Evolutionary conservation across 2,888 invertebrate species (phyloP), one percentile per base, ranked within the genome.

Genomic region (Lumbricus terrestris): DNA sequence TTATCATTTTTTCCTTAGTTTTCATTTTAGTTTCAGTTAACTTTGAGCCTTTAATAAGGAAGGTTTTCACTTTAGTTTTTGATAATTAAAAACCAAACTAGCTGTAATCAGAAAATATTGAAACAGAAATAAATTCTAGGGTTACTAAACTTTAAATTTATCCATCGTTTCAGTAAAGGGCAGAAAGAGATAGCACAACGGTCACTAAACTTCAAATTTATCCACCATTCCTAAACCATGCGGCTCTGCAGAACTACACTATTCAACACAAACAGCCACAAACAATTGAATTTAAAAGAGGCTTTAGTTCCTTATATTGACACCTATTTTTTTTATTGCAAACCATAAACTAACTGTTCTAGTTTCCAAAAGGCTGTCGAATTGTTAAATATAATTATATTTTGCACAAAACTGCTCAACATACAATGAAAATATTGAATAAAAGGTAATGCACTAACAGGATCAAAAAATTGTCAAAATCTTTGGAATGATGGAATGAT

Each of bases 321-420:
- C 8, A n/a, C n/a, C 69, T 11, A n/a, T 6, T 69, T 20, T n/a
- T n/a, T n/a, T n/a, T 69, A 69, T 69, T 69, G 69, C 69, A 69
- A 69, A 69, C 69, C n/a, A n/a, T 69, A 69, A 69, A 69, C 69
- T 69, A n/a, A 69, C 69, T 69, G n/a, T n/a, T 69, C 69, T 69
- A 69, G n/a, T n/a, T 29, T n/a, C 69, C 47, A 47, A 69, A 4
- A 69, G 69, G 69, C 69, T 69, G 69, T 11, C n/a, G 29, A 29
- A 69, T 69, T 69, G 1, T 69, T 69, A n/a, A 69, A n/a, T n/a
- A 69, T 69, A n/a, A 69, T 47, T 16, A 47, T 20, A 69, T 69
- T n/a, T n/a, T 69, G 69, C 69, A 69, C n/a, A 69, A 54, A 69
- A n/a, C n/a, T n/a, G 69, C 69, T 69, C 69, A 69, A 29, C 69